These are phyloP conservation scores for Eptesicus fuscus DNA, from an alignment of 2,113 vertebrate genomes.

Conservation along the genomic window DNA sequence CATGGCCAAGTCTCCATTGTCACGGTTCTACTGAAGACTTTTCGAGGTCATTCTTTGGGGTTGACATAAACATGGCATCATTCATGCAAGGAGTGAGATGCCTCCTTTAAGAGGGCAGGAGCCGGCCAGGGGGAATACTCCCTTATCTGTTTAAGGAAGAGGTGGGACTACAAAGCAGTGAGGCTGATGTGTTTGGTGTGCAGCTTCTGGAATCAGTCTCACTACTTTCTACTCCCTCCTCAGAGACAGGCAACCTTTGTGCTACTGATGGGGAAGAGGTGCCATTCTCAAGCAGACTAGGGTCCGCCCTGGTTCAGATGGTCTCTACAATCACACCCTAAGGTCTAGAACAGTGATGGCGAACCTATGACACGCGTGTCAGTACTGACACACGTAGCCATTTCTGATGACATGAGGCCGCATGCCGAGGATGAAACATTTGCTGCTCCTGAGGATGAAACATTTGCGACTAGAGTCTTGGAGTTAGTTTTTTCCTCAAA, in stretches of 20 bases:
- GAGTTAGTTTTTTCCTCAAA: no score
- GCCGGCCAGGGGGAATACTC: neutral
- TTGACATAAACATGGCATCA: neutral
- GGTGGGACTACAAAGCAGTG: neutral
- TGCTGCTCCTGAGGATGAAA: no score
- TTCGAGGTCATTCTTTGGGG: neutral
- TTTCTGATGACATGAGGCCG: no score
- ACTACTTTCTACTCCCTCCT: conserved; percentile 27
- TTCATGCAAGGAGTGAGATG: neutral
- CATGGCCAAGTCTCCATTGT: neutral
- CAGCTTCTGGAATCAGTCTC: conserved; percentile 45
- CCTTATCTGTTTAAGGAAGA: neutral
- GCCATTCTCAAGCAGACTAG: neutral
- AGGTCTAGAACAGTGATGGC: neutral
- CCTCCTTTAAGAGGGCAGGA: neutral
- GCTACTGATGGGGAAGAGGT: neutral
- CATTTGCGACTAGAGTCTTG: no score
- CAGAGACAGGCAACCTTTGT: neutral
- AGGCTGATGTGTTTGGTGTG: neutral
- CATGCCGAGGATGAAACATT: no score
- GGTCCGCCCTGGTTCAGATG: neutral
- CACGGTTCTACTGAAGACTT: neutral
- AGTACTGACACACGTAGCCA: no score
- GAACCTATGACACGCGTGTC: no score
- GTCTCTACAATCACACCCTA: neutral